Evolutionary conservation across 2,888 invertebrate genomes (phyloP).

Genomic region (Acronicta leporina): DNA sequence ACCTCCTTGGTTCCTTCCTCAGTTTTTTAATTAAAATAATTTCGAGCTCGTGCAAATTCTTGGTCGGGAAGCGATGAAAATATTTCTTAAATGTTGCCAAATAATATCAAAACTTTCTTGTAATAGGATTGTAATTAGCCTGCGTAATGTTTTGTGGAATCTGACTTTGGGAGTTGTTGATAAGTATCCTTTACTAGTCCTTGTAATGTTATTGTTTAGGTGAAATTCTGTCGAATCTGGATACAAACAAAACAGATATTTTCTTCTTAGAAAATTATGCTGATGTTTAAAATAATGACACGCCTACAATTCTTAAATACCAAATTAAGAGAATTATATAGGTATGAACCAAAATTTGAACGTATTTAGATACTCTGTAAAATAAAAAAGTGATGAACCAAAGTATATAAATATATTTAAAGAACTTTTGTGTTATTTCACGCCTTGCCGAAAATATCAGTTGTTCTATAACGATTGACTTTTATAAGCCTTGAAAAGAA

Average conservation of each 20-base stretch:
- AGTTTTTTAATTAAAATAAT: slow-evolving; percentile 70
- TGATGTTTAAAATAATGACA: neutral
- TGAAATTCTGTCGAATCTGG: neutral
- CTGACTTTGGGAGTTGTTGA: slow-evolving; percentile 15
- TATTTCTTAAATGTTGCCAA: slow-evolving; percentile 57
- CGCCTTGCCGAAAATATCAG: neutral
- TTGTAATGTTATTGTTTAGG: slow-evolving; percentile 10
- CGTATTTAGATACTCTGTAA: no score
- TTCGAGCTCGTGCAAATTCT: slow-evolving; percentile 60
- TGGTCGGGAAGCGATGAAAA: slow-evolving; percentile 54
- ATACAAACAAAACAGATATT: neutral
- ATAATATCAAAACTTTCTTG: slow-evolving; percentile 51
- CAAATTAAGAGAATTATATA: no score
- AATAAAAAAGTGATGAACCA: no score
- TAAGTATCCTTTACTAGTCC: slow-evolving; percentile 12
- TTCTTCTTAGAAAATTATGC: neutral
- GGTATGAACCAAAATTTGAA: no score
- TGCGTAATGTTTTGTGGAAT: slow-evolving; percentile 25
- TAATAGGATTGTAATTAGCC: slow-evolving; percentile 47
- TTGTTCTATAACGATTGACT: slow-evolving; percentile 6
- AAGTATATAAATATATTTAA: no score
- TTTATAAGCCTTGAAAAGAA: slow-evolving; percentile 11
- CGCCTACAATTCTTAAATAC: no score
- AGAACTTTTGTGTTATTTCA: no score
- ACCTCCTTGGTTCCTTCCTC: slow-evolving; percentile 45